phyloP scores from a whole-genome alignment of 2,888 invertebrate species.

The Rhingia campestris region DNA sequence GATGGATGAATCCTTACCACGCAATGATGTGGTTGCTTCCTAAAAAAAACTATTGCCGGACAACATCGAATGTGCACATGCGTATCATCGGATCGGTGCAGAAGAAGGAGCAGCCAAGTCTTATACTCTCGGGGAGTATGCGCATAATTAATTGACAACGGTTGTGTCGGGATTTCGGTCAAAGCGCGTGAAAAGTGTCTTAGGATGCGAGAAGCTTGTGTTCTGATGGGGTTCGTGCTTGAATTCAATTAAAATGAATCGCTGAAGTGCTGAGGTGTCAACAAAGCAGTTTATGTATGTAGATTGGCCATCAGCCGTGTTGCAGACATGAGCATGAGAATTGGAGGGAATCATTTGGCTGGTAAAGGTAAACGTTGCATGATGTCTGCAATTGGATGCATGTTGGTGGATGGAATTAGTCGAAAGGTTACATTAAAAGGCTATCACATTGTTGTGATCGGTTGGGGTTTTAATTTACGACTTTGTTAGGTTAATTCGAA shows the following conservation, averaged over 20 bases:
- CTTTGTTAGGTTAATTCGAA: background rate
- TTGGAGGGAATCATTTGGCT: constrained; percentile 1
- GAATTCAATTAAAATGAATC: constrained; percentile 72
- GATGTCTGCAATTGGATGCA: constrained; percentile 24
- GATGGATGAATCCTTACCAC: constrained; percentile 73
- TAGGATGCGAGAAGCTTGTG: constrained; percentile 62
- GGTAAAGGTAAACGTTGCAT: constrained; percentile 13
- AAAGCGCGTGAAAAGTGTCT: constrained; percentile 71
- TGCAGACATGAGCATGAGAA: background rate
- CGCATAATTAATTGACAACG: constrained; percentile 70
- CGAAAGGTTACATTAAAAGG: constrained; percentile 68
- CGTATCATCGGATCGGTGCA: constrained; percentile 46
- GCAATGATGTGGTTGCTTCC: constrained; percentile 64
- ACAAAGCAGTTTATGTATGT: constrained; percentile 61
- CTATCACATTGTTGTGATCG: constrained; percentile 51
- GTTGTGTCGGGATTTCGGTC: constrained; percentile 39
- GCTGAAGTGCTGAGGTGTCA: constrained; percentile 65
- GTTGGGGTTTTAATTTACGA: constrained; percentile 37
- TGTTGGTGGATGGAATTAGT: constrained; percentile 57
- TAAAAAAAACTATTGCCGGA: constrained; percentile 36
- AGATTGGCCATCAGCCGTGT: constrained; percentile 29
- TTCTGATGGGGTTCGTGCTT: constrained; percentile 66
- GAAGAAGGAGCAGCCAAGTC: background rate
- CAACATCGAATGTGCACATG: constrained; percentile 26
- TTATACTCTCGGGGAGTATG: constrained; percentile 51